Base-by-base conservation (phyloP, 2,888 invertebrate genomes). In the Drosophila rellima region DNA sequence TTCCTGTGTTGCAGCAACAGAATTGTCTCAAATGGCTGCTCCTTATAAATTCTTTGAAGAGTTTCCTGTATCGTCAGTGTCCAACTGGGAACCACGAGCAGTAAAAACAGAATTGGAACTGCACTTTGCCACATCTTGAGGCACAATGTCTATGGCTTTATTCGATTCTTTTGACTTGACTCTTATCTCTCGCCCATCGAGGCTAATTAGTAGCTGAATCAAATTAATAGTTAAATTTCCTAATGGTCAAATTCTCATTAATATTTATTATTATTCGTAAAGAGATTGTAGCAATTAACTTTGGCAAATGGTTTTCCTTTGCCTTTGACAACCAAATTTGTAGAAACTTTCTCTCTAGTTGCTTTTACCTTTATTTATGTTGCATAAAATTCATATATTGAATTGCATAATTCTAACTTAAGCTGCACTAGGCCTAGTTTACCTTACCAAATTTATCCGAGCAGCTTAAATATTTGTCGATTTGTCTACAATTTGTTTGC, bases 1-100 rank as follows among this genome's bases (percentile, higher is more conserved):
- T n/a, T 40, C 15, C 48, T 37, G 8, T 83, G 86, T 4, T 44
- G 48, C 8, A 88, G 18, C 42, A 80, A 15, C 10, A 85, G 13
- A 0, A 83, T 17, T 7, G 70, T 60, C 8, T 72, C 54, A 7
- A 44, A 74, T 1, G 7, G 66, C 18, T 51, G 69, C 5, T 82
- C 72, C 60, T 13, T 13, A n/a, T 71, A 23, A 48, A 66, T 56
- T 5, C 54, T 63, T 3, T 51, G 5, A 54, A 87, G 18, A 15
- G 35, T 13, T 8, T 54, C 31, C 11, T 45, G 39, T 17, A 76
- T 8, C 11, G 51, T 61, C 2, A 40, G 15, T 1, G 55, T 55
- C n/a, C 18, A 35, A 33, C 40, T 60, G 7, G 57, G 33, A 8
- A 20, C 35, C 8, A 8, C 17, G 18, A 35, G 40, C 37, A 66